These are phyloP conservation scores for Cephalotes varians DNA, from an alignment of 2,888 invertebrate species.

Conservation along the genomic window DNA sequence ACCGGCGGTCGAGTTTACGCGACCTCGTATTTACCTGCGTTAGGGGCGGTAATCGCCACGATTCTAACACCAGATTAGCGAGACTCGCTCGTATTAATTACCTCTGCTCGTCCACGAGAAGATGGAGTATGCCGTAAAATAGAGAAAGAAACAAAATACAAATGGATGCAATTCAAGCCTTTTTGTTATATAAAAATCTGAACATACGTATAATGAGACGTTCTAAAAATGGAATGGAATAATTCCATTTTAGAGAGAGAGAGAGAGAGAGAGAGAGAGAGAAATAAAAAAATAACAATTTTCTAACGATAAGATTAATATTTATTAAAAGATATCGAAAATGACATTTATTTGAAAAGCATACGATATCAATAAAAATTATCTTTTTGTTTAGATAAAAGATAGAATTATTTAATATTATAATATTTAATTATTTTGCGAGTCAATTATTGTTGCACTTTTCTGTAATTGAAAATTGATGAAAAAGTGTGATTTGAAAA, in stretches of 20 bases:
- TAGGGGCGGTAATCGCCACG: constrained; percentile 64
- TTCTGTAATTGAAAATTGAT: background rate
- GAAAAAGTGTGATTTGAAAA: background rate
- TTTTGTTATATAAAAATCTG: background rate
- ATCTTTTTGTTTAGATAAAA: background rate
- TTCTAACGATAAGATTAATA: background rate
- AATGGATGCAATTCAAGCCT: background rate
- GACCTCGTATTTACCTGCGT: constrained; percentile 65
- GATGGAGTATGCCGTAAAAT: background rate
- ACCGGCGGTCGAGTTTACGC: constrained; percentile 52
- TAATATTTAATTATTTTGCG: too few relatives aligned
- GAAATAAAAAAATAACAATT: background rate
- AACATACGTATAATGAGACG: background rate
- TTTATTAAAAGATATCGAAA: background rate
- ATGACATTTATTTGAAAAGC: background rate
- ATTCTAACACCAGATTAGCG: constrained; percentile 58
- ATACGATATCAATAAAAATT: background rate
- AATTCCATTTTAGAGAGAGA: background rate
- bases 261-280: too few relatives aligned
- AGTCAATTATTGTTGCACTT: background rate
- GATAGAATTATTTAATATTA: background rate
- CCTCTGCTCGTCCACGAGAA: background rate
- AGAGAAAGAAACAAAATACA: background rate
- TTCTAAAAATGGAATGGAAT: background rate
- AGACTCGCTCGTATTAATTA: constrained; percentile 29